Evolutionary conservation across 2,888 invertebrate genomes (phyloP), one percentile per base, ranked within the genome.

Genomic region (Ophion slaviceki): DNA sequence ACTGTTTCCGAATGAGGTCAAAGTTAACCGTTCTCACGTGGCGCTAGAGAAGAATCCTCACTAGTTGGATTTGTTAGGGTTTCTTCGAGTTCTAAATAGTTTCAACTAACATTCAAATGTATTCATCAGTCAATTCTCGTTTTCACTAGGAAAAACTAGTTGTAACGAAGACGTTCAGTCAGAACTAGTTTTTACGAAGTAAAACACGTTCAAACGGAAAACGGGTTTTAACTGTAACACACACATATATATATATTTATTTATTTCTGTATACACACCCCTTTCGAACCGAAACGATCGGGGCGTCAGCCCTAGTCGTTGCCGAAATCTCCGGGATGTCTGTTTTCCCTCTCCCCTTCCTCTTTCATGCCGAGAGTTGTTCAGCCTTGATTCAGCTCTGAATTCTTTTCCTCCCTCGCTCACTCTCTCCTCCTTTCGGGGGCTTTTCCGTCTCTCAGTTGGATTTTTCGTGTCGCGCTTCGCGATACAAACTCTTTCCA

Each of bases 271-370:
- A 64, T 61, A 32, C 53, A 79, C 70, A 84, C 80, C 75, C 82
- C 72, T 74, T 70, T 79, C 68, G 78, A 76, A 64, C 59, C 53
- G 66, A 40, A 57, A 80, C 81, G 84, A 84, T 84, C 78, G 75
- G 67, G 82, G 81, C 84, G 72, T 70, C 77, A 83, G 79, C 71
- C 81, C 75, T 85, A 79, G 80, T 72, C 72, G 64, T 72, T 68
- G 79, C 74, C 77, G 77, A 85, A 82, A 87, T 82, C 78, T 53
- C 76, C 67, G 62, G 71, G 80, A 82, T 85, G 72, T 85, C 71
- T 79, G 78, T 78, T 75, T 80, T 57, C 84, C 83, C 83, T 66
- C 81, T 80, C 32, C 70, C 80, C 81, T 64, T 28, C 2, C 79
- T 71, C 64, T 64, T 36, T 53, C 83, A 80, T 67, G 28, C 80